phyloP scores from a whole-genome alignment of 2,113 vertebrate species.

The Gavialis gangeticus region DNA sequence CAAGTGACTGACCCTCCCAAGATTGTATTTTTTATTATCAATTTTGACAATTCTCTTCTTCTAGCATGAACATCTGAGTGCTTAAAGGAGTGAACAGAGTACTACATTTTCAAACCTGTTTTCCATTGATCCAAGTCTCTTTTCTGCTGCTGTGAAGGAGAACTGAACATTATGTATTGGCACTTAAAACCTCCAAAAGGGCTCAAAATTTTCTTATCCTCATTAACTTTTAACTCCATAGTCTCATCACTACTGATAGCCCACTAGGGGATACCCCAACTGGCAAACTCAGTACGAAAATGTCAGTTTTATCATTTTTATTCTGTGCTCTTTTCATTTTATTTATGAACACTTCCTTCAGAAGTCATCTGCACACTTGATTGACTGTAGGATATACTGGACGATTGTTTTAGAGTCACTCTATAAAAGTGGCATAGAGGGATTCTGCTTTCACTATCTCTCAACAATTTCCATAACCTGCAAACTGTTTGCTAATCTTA shows the following conservation, averaged over 20 bases:
- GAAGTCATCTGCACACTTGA: constrained; percentile 26
- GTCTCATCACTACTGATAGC: neutral
- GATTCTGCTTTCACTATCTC: constrained; percentile 25
- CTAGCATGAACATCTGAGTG: neutral
- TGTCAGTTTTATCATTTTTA: constrained; percentile 52
- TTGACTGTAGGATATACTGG: constrained; percentile 2
- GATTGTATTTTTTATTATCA: constrained; percentile 25
- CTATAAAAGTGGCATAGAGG: constrained; percentile 21
- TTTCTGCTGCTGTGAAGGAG: constrained; percentile 39
- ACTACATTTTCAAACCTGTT: constrained; percentile 26
- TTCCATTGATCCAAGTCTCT: neutral
- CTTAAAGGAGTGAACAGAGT: neutral
- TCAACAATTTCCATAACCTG: constrained; percentile 16
- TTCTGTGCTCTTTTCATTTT: constrained; percentile 38
- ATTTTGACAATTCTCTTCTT: constrained; percentile 15
- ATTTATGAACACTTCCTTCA: constrained; percentile 61
- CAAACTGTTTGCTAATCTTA: neutral
- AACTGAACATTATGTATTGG: constrained; percentile 37
- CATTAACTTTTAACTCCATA: neutral
- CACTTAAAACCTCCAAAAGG: constrained; percentile 46
- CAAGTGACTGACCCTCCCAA: constrained; percentile 30
- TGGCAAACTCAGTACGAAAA: constrained; percentile 21
- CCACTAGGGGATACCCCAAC: neutral
- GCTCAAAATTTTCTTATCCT: constrained; percentile 40
- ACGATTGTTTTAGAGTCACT: constrained; percentile 3